These are phyloP conservation scores for Myxocyprinus asiaticus DNA, from an alignment of 2,113 vertebrate genomes.

Conservation along the genomic window DNA sequence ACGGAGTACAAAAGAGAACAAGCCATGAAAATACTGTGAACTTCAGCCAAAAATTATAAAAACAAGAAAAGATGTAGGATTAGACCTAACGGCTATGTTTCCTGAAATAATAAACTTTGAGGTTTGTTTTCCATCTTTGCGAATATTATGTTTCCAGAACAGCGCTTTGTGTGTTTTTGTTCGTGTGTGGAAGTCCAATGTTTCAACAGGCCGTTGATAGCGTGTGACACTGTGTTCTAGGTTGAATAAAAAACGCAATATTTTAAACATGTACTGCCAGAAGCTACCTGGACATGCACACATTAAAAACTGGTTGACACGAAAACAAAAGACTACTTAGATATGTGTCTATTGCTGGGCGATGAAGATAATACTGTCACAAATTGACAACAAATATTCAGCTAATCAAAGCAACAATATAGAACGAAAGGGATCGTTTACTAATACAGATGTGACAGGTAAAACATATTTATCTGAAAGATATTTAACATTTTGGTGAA, in stretches of 20 bases:
- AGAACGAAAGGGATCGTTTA: background rate
- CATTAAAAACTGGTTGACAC: background rate
- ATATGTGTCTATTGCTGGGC: background rate
- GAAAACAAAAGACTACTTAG: background rate
- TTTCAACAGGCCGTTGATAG: too few relatives aligned
- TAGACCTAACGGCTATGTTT: background rate
- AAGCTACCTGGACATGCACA: background rate
- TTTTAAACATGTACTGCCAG: too few relatives aligned
- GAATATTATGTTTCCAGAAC: background rate
- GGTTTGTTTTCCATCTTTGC: background rate
- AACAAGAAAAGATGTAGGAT: background rate
- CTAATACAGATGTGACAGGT: background rate
- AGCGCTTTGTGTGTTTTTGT: background rate
- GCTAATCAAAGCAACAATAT: background rate
- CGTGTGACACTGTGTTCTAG: too few relatives aligned
- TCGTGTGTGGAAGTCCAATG: background rate
- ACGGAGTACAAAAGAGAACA: slow-evolving; percentile 70
- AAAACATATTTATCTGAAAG: too few relatives aligned
- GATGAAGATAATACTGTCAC: background rate
- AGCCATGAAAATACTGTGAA: slow-evolving; percentile 12
- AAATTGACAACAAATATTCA: background rate
- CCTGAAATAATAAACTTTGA: background rate
- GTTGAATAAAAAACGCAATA: background rate
- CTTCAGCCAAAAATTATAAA: background rate
- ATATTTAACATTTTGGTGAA: background rate